Evolutionary conservation across 2,113 vertebrate species (phyloP).

Genomic region (Hippocampus zosterae): DNA sequence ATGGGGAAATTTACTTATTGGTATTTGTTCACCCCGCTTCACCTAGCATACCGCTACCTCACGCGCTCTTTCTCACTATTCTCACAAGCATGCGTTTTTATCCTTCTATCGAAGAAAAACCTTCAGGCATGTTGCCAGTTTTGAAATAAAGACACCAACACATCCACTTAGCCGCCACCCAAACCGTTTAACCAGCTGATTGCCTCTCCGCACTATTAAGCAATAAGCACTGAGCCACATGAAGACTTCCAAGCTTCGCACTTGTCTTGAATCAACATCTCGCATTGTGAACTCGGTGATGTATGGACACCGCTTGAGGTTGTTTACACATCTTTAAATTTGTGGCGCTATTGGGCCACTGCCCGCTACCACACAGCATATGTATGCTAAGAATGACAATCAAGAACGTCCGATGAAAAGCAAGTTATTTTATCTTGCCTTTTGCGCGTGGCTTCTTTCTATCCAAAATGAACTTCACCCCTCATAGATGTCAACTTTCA

Average conservation of each 20-base stretch:
- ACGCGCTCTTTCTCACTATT: background rate
- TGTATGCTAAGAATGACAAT: background rate
- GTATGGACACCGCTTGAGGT: background rate
- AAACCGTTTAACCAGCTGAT: background rate
- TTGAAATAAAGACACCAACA: background rate
- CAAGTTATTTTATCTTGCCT: background rate
- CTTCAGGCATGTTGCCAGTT: background rate
- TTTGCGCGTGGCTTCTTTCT: background rate
- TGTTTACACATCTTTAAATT: background rate
- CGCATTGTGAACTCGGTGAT: background rate
- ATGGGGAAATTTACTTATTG: no score
- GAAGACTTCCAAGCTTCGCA: background rate
- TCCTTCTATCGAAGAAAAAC: background rate
- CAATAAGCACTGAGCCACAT: background rate
- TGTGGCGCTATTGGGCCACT: background rate
- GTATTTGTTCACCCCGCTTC: background rate
- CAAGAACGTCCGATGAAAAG: background rate
- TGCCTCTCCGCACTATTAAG: background rate
- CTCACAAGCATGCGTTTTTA: background rate
- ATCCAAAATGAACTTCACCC: background rate
- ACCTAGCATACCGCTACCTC: background rate
- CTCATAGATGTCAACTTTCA: background rate
- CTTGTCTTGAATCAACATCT: conserved; percentile 3
- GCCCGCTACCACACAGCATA: background rate
- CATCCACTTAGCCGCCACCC: background rate